These are phyloP conservation scores for Epistrophe grossulariae DNA, from an alignment of 2,888 invertebrate species.

Conservation along the genomic window DNA sequence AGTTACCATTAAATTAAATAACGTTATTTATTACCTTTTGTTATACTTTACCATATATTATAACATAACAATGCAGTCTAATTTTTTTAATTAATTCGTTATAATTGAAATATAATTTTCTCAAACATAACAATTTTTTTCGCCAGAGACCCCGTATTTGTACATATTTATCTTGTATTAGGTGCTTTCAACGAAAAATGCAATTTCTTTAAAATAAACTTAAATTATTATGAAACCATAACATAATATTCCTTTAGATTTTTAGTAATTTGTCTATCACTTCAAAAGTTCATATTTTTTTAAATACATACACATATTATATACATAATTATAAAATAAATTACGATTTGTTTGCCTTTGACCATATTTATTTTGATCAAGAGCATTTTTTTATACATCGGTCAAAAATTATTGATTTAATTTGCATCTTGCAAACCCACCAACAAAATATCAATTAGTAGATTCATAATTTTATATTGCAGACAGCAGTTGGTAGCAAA, in stretches of 20 bases:
- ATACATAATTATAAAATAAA: too few relatives aligned
- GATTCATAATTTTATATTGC: not conserved
- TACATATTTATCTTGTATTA: constrained; percentile 27
- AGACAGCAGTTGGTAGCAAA: not conserved
- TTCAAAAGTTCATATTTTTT: not conserved
- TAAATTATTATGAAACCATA: not conserved
- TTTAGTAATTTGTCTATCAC: not conserved
- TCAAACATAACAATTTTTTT: constrained; percentile 10
- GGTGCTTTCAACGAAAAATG: constrained; percentile 10
- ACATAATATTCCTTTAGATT: not conserved
- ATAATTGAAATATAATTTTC: not conserved
- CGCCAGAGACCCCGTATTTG: constrained; percentile 41
- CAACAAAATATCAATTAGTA: not conserved
- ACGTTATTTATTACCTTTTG: constrained; percentile 44
- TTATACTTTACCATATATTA: constrained; percentile 50
- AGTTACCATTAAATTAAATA: constrained; percentile 46
- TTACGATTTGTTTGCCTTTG: too few relatives aligned
- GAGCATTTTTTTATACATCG: not conserved
- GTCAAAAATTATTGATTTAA: not conserved
- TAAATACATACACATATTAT: too few relatives aligned
- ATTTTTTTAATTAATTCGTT: constrained; percentile 1
- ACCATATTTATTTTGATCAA: not conserved
- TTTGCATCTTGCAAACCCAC: not conserved
- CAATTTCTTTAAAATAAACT: not conserved
- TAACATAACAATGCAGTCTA: constrained; percentile 57